Conservation (phyloP, 1,140 invertebrate species). For the Pogonus chalceus region DNA sequence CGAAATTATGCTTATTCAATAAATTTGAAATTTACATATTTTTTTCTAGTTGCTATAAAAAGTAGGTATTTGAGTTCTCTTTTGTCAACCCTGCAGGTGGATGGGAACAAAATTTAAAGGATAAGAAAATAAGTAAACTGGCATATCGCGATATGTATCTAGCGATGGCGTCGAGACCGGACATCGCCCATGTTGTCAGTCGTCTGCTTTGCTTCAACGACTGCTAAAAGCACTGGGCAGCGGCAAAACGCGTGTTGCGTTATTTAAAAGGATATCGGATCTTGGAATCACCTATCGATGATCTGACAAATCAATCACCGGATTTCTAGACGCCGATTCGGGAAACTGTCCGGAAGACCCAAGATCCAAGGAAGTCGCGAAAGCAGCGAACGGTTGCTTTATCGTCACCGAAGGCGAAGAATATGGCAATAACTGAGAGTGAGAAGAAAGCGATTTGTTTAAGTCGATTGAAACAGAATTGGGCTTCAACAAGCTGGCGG, state of each 20-base stretch:
- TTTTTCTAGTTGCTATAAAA: no score
- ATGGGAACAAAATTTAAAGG: no score
- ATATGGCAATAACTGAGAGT: slow-evolving; percentile 26
- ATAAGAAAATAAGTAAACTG: no score
- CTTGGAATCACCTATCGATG: no score
- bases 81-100: no score
- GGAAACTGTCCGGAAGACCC: slow-evolving; percentile 21
- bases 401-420: slow-evolving; percentile 34
- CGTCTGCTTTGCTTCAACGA: slow-evolving; percentile 36
- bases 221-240: slow-evolving; percentile 32
- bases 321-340: slow-evolving; percentile 32
- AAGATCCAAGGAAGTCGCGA: slow-evolving; percentile 27
- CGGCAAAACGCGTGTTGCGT: slow-evolving; percentile 35
- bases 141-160: no score
- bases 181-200: slow-evolving; percentile 36
- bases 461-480: slow-evolving; percentile 6
- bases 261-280: slow-evolving; percentile 22
- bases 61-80: no score
- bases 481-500: no score
- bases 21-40: no score
- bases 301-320: no score
- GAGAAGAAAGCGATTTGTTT: slow-evolving; percentile 23
- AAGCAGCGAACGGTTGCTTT: slow-evolving; percentile 33
- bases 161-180: slow-evolving; percentile 33
- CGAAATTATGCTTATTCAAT: no score